phyloP scores from a whole-genome alignment of 2,797 vertebrate species.

The Liasis olivaceus region DNA sequence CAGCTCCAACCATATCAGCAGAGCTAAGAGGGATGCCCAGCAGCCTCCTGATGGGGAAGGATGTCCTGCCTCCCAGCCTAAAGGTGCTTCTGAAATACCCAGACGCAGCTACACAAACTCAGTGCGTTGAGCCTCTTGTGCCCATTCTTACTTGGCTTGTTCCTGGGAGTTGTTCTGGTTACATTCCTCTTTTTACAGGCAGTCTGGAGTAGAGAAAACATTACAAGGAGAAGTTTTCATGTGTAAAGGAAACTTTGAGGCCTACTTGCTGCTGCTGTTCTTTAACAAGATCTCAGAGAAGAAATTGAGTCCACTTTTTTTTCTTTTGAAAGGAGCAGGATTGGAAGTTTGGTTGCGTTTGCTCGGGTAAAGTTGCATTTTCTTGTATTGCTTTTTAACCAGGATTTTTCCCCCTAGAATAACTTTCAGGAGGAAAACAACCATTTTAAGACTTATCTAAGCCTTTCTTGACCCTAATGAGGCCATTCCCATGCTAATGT shows the following conservation, averaged over 20 bases:
- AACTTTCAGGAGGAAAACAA: not conserved
- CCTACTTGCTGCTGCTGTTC: not conserved
- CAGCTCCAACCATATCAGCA: not conserved
- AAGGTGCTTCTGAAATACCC: not conserved
- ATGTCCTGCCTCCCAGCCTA: not conserved
- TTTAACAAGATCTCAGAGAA: no score
- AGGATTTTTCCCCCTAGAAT: not conserved
- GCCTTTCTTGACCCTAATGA: not conserved
- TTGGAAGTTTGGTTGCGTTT: not conserved
- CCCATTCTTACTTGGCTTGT: not conserved
- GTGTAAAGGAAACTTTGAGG: not conserved
- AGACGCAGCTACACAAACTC: not conserved
- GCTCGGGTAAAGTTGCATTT: not conserved
- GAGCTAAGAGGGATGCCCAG: not conserved
- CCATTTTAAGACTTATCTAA: not conserved
- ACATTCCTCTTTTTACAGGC: not conserved
- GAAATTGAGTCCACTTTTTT: no score
- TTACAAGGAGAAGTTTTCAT: not conserved
- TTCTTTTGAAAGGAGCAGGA: not conserved
- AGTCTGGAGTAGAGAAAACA: not conserved
- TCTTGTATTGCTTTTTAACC: not conserved
- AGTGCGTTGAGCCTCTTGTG: not conserved
- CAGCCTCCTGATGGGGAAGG: not conserved
- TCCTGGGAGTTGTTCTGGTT: not conserved
- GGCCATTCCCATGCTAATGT: not conserved